Conservation (phyloP, 2,888 invertebrate genomes). For the Amaurobius ferox region DNA sequence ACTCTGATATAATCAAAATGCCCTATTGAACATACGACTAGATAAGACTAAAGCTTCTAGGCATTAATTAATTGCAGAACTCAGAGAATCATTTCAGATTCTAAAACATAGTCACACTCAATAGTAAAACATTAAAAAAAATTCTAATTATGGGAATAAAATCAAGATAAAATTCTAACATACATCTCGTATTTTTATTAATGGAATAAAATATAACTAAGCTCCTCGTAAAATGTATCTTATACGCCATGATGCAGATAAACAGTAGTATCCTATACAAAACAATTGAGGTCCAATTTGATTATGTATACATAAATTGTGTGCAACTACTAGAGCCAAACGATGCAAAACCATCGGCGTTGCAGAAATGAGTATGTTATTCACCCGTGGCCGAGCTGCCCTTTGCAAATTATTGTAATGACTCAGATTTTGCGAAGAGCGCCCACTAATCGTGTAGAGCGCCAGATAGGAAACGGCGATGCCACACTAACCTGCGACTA, state of each 20-base stretch:
- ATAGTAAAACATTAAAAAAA: no score
- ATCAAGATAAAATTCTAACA: no score
- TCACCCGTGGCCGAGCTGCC: conserved; percentile 33
- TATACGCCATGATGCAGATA: not conserved
- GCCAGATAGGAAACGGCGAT: conserved; percentile 34
- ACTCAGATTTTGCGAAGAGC: conserved; percentile 43
- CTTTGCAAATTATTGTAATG: conserved; percentile 48
- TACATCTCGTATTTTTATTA: no score
- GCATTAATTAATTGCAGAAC: no score
- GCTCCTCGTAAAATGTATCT: no score
- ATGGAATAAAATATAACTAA: no score
- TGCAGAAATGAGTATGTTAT: conserved; percentile 19
- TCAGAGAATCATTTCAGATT: no score
- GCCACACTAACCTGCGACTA: not conserved
- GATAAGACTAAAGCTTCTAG: no score
- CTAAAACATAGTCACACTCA: no score
- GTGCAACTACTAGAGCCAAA: not conserved
- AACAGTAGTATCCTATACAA: not conserved
- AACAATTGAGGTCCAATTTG: not conserved
- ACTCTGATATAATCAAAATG: no score
- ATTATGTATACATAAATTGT: conserved; percentile 1
- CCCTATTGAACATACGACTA: no score
- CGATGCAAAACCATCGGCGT: not conserved
- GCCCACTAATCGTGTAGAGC: conserved; percentile 38
- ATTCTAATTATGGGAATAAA: no score